Percentiles rank a stretch among this genome's conserved stretches.
Evolutionary conservation across 2,797 vertebrate genomes (phyloP).

Genomic region (Anniella stebbinsi): DNA sequence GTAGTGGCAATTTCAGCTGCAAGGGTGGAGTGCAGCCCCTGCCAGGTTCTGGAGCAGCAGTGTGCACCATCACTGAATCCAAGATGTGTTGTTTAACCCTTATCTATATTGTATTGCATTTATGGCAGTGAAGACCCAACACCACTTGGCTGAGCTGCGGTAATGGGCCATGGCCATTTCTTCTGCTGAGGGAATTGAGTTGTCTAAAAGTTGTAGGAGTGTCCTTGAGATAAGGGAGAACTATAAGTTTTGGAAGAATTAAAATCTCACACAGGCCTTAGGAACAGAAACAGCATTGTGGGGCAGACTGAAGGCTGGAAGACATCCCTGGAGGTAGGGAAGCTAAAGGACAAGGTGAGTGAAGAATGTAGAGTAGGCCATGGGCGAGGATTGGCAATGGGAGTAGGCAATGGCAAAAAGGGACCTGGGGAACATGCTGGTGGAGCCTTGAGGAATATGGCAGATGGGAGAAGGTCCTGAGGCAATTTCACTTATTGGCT

Average conservation of each 20-base stretch:
- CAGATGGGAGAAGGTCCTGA: too few species aligned
- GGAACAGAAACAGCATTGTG: not conserved
- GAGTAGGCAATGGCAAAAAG: not conserved
- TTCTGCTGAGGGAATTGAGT: not conserved
- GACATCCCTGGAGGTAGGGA: not conserved
- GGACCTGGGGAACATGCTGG: conserved; percentile 13
- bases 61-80: too few species aligned
- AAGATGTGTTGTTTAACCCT: too few species aligned
- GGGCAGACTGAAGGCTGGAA: not conserved
- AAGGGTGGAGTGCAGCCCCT: too few species aligned
- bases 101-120: not conserved
- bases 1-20: too few species aligned
- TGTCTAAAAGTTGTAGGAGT: not conserved
- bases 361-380: too few species aligned
- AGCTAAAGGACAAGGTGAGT: not conserved
- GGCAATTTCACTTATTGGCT: too few species aligned
- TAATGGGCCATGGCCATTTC: not conserved
- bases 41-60: too few species aligned
- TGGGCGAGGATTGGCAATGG: too few species aligned
- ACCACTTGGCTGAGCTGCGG: not conserved
- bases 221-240: not conserved
- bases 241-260: not conserved
- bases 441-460: not conserved
- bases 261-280: not conserved
- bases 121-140: not conserved